Evolutionary conservation across 2,113 vertebrate species (phyloP).

Genomic region (Hylia prasina): DNA sequence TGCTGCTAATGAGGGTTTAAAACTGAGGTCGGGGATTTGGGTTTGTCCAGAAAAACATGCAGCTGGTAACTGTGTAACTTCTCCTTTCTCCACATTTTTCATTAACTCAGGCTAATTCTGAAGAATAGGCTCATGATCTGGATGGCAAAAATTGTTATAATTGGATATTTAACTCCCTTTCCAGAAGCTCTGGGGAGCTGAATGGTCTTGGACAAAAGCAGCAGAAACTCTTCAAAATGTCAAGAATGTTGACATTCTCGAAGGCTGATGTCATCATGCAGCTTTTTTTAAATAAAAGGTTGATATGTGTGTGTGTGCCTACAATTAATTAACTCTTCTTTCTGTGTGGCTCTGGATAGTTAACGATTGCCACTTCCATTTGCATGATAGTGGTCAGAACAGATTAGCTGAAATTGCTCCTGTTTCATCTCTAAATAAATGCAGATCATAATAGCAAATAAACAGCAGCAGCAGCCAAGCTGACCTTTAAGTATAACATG

Average conservation of each 20-base stretch:
- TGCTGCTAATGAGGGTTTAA: conserved; percentile 8
- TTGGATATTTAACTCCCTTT: conserved; percentile 46
- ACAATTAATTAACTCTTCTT: neutral
- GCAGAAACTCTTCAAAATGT: neutral
- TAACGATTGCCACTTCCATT: neutral
- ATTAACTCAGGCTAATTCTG: conserved; percentile 38
- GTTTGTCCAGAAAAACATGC: neutral
- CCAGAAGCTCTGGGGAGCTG: neutral
- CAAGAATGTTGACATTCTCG: neutral
- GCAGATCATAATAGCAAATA: neutral
- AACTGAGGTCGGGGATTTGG: neutral
- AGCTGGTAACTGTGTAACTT: conserved; percentile 6
- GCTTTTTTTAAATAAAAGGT: neutral
- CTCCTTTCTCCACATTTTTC: neutral
- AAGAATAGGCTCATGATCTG: conserved; percentile 2
- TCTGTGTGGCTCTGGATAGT: neutral
- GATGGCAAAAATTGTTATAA: conserved; percentile 46
- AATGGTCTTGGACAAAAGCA: neutral
- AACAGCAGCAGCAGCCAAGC: neutral
- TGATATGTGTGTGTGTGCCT: neutral
- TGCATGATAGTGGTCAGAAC: neutral
- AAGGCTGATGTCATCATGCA: neutral
- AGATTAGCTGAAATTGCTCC: neutral
- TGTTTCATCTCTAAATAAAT: neutral
- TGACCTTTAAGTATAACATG: neutral